Percentiles rank a stretch among this genome's conserved stretches.
Conservation (phyloP, 2,113 vertebrate species). For the Phaethon lepturus region DNA sequence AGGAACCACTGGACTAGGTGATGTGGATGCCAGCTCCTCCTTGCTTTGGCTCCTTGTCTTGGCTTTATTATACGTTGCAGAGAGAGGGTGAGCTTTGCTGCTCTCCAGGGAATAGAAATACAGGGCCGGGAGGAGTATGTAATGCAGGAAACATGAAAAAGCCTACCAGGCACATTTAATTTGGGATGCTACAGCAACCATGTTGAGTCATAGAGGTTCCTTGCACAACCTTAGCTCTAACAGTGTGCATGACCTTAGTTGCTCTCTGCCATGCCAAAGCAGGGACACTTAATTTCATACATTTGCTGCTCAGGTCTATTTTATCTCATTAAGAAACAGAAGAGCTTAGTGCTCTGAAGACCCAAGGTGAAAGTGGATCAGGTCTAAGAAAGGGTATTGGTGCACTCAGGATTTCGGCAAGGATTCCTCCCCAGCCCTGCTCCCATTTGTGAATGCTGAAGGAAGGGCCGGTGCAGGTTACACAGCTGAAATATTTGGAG, state of each 20-base stretch:
- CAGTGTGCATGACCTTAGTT: neutral
- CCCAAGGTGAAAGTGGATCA: too few species aligned
- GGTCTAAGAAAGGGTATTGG: neutral
- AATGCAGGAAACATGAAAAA: neutral
- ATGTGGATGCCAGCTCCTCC: neutral
- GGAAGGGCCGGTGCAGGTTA: neutral
- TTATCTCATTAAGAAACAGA: neutral
- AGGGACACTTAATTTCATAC: neutral
- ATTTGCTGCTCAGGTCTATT: too few species aligned
- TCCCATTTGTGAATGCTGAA: neutral
- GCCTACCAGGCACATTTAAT: neutral
- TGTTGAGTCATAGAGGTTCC: neutral
- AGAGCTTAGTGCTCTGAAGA: neutral
- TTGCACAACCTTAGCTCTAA: neutral
- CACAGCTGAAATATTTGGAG: neutral
- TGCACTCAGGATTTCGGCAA: neutral
- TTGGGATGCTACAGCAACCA: neutral
- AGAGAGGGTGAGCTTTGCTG: neutral
- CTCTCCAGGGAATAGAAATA: neutral
- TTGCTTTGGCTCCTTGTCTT: neutral
- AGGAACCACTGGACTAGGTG: neutral
- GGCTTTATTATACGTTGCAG: neutral
- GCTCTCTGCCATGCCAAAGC: neutral
- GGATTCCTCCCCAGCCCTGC: neutral
- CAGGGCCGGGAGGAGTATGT: neutral